phyloP scores from a whole-genome alignment of 2,797 vertebrate genomes.

The Phyllotis vaccarum region DNA sequence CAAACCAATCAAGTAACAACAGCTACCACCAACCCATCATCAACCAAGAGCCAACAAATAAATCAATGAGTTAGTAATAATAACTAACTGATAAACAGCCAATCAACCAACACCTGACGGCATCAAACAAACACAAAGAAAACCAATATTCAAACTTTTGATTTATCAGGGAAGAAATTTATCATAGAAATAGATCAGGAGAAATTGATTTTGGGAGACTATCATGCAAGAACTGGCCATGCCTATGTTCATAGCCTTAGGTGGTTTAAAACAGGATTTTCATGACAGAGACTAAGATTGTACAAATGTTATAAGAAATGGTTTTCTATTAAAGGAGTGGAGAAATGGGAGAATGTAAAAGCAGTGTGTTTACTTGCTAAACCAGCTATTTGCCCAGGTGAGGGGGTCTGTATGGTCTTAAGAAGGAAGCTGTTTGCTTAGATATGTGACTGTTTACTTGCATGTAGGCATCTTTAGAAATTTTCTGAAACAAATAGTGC shows the following conservation, averaged over 20 bases:
- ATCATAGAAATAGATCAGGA: background rate
- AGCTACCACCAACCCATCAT: background rate
- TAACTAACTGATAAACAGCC: background rate
- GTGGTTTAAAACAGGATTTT: background rate
- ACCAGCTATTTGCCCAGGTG: background rate
- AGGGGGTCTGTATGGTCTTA: constrained; percentile 13
- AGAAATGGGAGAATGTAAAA: background rate
- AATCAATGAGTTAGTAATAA: background rate
- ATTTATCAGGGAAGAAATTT: background rate
- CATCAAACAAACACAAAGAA: background rate
- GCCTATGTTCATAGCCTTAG: background rate
- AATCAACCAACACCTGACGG: background rate
- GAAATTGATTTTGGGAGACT: background rate
- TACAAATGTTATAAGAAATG: background rate
- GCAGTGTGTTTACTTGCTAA: background rate
- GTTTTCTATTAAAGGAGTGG: background rate
- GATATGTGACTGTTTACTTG: background rate
- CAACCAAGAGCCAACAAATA: background rate
- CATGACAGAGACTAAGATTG: background rate
- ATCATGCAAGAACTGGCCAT: background rate
- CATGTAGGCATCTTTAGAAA: background rate
- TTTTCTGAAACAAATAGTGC: constrained; percentile 27
- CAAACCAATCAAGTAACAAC: background rate
- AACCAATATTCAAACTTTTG: background rate
- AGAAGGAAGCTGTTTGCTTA: constrained; percentile 23